Evolutionary conservation across 2,888 invertebrate genomes (phyloP).

Genomic region (Cerceris rybyensis): DNA sequence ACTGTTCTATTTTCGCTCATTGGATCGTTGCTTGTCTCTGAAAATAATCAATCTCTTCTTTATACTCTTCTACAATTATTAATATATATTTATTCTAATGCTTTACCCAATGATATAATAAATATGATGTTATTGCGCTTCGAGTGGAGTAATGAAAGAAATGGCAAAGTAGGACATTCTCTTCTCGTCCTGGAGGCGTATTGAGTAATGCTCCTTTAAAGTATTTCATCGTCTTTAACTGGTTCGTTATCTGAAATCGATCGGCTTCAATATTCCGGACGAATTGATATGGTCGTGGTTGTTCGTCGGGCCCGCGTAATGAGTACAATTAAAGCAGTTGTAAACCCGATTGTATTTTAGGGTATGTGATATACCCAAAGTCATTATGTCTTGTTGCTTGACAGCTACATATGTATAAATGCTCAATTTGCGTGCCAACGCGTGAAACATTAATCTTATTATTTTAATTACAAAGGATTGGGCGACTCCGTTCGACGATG

Average conservation of each 20-base stretch:
- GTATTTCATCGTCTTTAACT: slow-evolving; percentile 35
- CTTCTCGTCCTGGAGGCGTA: not conserved
- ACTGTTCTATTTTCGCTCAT: not conserved
- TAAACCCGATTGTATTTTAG: slow-evolving; percentile 53
- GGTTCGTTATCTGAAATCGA: slow-evolving; percentile 58
- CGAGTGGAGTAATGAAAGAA: not conserved
- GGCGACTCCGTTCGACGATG: slow-evolving; percentile 46
- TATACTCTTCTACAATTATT: no score
- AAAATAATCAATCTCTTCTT: not conserved
- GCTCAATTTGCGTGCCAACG: slow-evolving; percentile 64
- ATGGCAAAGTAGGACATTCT: not conserved
- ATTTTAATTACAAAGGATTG: slow-evolving; percentile 68
- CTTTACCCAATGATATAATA: not conserved
- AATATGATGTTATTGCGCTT: not conserved
- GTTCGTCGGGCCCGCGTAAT: slow-evolving; percentile 38
- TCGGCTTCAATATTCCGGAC: slow-evolving; percentile 36
- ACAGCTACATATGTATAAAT: slow-evolving; percentile 69
- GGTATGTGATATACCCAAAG: slow-evolving; percentile 44
- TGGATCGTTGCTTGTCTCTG: not conserved
- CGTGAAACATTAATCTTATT: slow-evolving; percentile 69
- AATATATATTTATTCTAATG: no score
- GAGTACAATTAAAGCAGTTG: slow-evolving; percentile 57
- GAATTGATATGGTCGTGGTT: slow-evolving; percentile 43
- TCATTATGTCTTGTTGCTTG: slow-evolving; percentile 62
- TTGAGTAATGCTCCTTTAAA: slow-evolving; percentile 20